Conservation (phyloP, 1,140 invertebrate species). For the Ectropis grisescens region DNA sequence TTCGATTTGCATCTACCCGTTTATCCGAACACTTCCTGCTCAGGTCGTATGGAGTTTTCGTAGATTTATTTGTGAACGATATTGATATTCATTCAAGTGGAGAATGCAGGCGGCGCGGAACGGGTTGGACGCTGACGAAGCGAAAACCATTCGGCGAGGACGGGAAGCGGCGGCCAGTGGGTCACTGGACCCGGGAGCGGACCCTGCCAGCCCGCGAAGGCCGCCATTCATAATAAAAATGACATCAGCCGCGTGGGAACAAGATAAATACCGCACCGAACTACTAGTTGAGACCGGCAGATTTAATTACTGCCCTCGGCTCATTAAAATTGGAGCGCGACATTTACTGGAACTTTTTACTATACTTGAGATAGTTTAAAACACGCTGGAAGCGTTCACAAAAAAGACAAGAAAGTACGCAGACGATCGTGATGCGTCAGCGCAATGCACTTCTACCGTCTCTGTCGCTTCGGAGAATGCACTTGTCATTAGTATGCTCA, state of each 20-base stretch:
- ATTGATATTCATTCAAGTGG: conserved; percentile 18
- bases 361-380: no score
- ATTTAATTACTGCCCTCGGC: conserved; percentile 47
- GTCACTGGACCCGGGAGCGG: conserved; percentile 40
- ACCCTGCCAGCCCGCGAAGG: conserved; percentile 30
- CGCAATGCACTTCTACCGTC: conserved; percentile 50
- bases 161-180: conserved; percentile 39
- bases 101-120: conserved; percentile 8
- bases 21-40: conserved; percentile 24
- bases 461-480: conserved; percentile 25
- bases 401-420: conserved; percentile 38
- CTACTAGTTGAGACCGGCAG: conserved; percentile 40
- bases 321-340: conserved; percentile 52
- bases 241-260: conserved; percentile 64
- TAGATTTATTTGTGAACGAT: conserved; percentile 12
- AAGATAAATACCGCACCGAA: conserved; percentile 40
- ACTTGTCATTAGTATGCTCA: conserved; percentile 33
- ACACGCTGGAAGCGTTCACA: conserved; percentile 37
- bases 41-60: conserved; percentile 5
- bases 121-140: conserved; percentile 30
- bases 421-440: conserved; percentile 55
- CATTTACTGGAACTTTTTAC: no score
- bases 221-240: conserved; percentile 54
- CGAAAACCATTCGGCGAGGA: conserved; percentile 27
- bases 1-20: conserved; percentile 30